A percentile compares a stretch with the other conserved stretches of the same genome.
Evolutionary conservation across 2,113 vertebrate genomes (phyloP).

Genomic region (Spermophilus dauricus): DNA sequence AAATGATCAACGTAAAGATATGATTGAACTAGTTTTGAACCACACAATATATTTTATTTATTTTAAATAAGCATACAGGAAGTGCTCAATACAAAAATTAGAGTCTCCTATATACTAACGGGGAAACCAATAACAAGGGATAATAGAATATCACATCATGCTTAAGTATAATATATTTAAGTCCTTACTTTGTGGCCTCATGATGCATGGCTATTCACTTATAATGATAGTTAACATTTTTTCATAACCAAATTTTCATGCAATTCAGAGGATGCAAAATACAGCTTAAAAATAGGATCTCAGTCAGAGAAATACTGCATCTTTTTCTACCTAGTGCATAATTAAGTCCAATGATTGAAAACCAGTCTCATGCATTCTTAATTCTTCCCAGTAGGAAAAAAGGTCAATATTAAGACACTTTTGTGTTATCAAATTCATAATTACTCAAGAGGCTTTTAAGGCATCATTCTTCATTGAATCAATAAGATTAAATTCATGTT

Average conservation of each 20-base stretch:
- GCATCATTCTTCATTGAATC: not conserved
- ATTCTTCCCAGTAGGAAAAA: not conserved
- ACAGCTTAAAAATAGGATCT: not conserved
- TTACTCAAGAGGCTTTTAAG: not conserved
- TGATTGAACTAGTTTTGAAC: not conserved
- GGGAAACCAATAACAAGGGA: not conserved
- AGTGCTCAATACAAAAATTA: not conserved
- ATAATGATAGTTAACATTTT: not conserved
- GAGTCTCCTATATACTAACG: not conserved
- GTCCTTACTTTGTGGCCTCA: not conserved
- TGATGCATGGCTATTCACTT: not conserved
- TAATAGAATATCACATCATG: not conserved
- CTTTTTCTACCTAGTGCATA: not conserved
- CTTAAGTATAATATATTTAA: constrained; percentile 27
- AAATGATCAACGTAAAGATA: not conserved
- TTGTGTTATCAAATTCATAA: not conserved
- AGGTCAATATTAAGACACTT: not conserved
- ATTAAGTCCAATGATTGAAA: not conserved
- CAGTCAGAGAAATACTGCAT: not conserved
- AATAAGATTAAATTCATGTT: not conserved
- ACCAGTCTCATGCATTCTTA: not conserved
- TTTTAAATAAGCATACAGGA: not conserved
- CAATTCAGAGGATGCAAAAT: not conserved
- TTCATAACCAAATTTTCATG: not conserved
- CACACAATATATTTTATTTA: not conserved